These are phyloP conservation scores for Carassius gibelio DNA, from an alignment of 2,113 vertebrate species.

Conservation along the genomic window DNA sequence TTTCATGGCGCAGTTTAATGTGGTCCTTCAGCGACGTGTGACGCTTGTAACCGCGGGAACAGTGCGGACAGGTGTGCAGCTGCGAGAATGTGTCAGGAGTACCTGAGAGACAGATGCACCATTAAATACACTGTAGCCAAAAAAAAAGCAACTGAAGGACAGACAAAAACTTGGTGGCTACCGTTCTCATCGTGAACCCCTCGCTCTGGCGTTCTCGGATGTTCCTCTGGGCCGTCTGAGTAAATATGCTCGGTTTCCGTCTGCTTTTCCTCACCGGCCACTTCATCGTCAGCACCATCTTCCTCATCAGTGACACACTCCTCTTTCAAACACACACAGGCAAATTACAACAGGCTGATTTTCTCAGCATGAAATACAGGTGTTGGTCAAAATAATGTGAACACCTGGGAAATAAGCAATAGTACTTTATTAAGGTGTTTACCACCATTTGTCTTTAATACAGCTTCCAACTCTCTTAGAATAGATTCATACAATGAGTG, in stretches of 20 bases:
- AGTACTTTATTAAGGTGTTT: background rate
- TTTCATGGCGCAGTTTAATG: constrained; percentile 97
- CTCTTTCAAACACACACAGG: constrained; percentile 72
- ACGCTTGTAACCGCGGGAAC: constrained; percentile 95
- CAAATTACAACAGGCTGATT: background rate
- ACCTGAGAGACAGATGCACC: constrained; percentile 71
- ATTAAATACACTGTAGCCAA: background rate
- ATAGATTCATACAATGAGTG: too few species aligned
- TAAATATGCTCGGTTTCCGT: constrained; percentile 88
- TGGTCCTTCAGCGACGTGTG: constrained; percentile 97
- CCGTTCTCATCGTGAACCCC: constrained; percentile 93
- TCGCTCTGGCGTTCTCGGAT: constrained; percentile 87
- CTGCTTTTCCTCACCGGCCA: constrained; percentile 83
- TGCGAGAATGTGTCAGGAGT: constrained; percentile 91
- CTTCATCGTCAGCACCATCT: constrained; percentile 66
- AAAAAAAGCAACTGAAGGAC: background rate
- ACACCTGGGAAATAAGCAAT: background rate
- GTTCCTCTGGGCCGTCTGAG: constrained; percentile 88
- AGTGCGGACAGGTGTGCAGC: constrained; percentile 93
- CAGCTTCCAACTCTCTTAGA: too few species aligned
- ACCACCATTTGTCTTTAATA: background rate
- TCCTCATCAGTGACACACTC: constrained; percentile 89
- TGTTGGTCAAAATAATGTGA: background rate
- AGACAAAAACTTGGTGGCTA: constrained; percentile 60
- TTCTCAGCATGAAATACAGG: background rate